Base-by-base conservation (phyloP, 1,140 invertebrate genomes). In the Olivierus martensii region DNA sequence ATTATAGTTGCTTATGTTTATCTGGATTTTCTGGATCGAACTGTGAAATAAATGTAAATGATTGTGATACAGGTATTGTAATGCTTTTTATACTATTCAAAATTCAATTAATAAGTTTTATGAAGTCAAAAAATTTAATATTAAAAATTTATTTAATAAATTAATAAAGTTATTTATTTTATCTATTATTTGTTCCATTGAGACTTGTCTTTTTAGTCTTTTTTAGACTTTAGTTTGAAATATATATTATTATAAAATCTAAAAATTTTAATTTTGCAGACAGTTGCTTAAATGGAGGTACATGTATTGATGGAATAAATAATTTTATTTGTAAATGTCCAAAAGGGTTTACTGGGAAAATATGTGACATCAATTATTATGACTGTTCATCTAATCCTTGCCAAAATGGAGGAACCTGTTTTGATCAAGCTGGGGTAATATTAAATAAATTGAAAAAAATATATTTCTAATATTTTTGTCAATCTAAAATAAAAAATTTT, bases 391-490 rank as follows among this genome's bases (percentile, higher is more conserved):
- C 85, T 0, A 73, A 78, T 43, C 88, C 89, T 0, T 93, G 89
- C 61, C 79, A 82, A 63, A 91, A 94, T 65, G 86, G 85, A 10
- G 89, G 87, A 11, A 86, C 82, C 9, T 94, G 90, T 63, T 85
- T 85, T 35, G 81, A 94, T 71, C 91, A 91, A 65, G 87, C 92
- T 39, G 44, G 55, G 35, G 87, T 51, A 51, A 55, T 6, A 12
- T 94, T 66, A 88, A 87, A 0, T 96, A 91, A 67, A 87, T 87
- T 11, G 73, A 79, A 7, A 82, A 82, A 35, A 81, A 92, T 0
- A 98, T 94, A 63, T 84, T 92, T 60, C 97, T 98, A 65, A 92
- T 91, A 49, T 93, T 91, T 1, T 90, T 83, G 0, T 98, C 94
- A 63, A 41, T 41, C 39, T 3, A 9, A n/a, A 41, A 41, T 9